A percentile compares a stretch with the other conserved stretches of the same genome.
Evolutionary conservation across 30 jellyfish, hydroid and myxozoan species (phyloP).

Genomic region (Pelagia noctiluca): DNA sequence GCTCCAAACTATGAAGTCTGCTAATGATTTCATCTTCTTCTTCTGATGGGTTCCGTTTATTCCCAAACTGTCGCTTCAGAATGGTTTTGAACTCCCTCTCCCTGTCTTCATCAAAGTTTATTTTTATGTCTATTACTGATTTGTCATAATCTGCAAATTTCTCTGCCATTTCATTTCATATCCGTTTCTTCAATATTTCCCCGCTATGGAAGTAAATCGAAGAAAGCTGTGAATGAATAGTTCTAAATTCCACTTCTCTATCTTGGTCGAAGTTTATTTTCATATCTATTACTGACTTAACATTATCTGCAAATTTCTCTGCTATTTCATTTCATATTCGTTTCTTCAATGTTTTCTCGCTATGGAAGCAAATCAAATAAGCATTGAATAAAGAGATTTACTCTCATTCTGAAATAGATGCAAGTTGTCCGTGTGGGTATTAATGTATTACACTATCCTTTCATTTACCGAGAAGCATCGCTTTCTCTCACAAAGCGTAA

Average conservation of each 20-base stretch:
- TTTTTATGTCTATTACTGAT: conserved; percentile 48
- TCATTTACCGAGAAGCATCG: too few species aligned
- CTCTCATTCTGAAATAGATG: too few species aligned
- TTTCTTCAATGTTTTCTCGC: background rate
- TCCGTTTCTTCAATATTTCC: background rate
- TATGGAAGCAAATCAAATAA: background rate
- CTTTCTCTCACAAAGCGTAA: too few species aligned
- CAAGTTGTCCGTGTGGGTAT: too few species aligned
- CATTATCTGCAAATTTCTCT: conserved; percentile 10
- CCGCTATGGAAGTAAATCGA: background rate
- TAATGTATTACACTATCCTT: too few species aligned
- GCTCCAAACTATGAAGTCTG: conserved; percentile 2
- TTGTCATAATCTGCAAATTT: conserved; percentile 24
- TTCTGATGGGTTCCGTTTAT: background rate
- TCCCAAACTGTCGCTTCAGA: conserved; percentile 25
- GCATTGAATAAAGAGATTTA: background rate
- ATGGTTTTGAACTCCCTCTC: conserved; percentile 42
- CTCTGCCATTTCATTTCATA: background rate
- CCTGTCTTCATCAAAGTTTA: conserved; percentile 55
- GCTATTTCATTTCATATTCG: background rate
- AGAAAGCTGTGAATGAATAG: background rate
- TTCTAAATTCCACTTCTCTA: too few species aligned
- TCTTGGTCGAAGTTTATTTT: conserved; percentile 47
- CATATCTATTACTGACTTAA: conserved; percentile 48
- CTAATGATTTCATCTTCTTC: background rate